Evolutionary conservation across 2,888 invertebrate species (phyloP).

Genomic region (Lomographa bimaculata): DNA sequence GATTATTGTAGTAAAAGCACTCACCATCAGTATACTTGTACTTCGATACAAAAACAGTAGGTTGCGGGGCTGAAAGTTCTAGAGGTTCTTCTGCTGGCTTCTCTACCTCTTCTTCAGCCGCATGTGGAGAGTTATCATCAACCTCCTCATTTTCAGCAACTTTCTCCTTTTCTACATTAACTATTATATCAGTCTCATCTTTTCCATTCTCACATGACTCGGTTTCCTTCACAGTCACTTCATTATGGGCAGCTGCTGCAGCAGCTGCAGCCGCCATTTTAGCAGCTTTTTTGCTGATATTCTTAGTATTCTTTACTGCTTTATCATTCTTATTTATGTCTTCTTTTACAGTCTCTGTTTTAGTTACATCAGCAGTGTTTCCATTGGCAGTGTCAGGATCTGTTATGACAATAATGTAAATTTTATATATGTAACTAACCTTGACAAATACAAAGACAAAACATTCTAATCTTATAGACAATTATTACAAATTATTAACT

Average conservation of each 20-base stretch:
- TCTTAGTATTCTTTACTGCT: constrained; percentile 63
- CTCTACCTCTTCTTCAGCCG: constrained; percentile 37
- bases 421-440: too few relatives aligned
- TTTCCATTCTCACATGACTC: constrained; percentile 75
- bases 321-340: constrained; percentile 76
- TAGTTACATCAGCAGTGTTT: constrained; percentile 58
- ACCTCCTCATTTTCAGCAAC: constrained; percentile 40
- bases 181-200: constrained; percentile 78
- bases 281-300: constrained; percentile 60
- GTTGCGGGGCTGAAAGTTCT: constrained; percentile 29
- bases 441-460: too few relatives aligned
- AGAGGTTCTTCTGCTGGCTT: constrained; percentile 22
- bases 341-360: constrained; percentile 63
- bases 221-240: constrained; percentile 49
- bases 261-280: constrained; percentile 44
- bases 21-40: constrained; percentile 73
- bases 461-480: too few relatives aligned
- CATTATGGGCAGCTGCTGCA: constrained; percentile 40
- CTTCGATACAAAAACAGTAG: constrained; percentile 67
- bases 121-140: constrained; percentile 20
- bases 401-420: constrained; percentile 31
- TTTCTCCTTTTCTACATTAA: constrained; percentile 57
- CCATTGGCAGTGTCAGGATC: constrained; percentile 74
- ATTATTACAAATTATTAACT: too few relatives aligned
- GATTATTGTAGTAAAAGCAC: too few relatives aligned